Percentiles rank a stretch among this genome's conserved stretches.
phyloP scores from a whole-genome alignment of 1,140 invertebrate species.

The Antheraea mylitta region DNA sequence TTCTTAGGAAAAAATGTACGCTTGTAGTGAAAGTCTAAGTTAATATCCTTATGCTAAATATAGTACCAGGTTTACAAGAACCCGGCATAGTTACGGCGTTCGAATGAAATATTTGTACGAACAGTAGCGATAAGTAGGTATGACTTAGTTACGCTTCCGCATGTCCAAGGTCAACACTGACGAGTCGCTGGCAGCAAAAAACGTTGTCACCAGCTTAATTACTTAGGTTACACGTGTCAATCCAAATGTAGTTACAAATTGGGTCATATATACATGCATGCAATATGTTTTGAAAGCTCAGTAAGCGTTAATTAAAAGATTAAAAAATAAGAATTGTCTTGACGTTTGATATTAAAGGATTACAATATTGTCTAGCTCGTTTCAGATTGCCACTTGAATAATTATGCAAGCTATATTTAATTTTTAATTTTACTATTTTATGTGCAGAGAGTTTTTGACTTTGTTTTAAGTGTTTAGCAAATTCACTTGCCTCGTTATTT shows the following conservation, averaged over 20 bases:
- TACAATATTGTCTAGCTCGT: background rate
- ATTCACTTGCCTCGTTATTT: too few relatives aligned
- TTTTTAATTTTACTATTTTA: too few relatives aligned
- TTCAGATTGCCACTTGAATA: too few relatives aligned
- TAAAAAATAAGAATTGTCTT: background rate
- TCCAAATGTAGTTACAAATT: slow-evolving; percentile 8
- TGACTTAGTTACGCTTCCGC: slow-evolving; percentile 44
- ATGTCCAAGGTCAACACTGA: slow-evolving; percentile 46
- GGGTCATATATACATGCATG: background rate
- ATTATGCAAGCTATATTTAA: too few relatives aligned
- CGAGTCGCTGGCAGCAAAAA: slow-evolving; percentile 33
- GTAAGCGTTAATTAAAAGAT: background rate
- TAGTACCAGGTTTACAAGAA: background rate
- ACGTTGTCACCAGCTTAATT: slow-evolving; percentile 30
- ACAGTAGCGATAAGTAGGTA: slow-evolving; percentile 20
- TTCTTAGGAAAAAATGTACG: too few relatives aligned
- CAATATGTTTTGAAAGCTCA: background rate
- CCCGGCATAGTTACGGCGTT: background rate
- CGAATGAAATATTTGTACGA: background rate
- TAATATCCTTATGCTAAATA: too few relatives aligned
- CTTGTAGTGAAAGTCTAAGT: too few relatives aligned
- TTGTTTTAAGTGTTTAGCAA: too few relatives aligned
- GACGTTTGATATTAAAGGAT: background rate
- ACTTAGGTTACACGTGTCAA: slow-evolving; percentile 4
- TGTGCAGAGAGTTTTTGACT: too few relatives aligned